Base-by-base conservation (phyloP, 2,113 vertebrate species). In the Thinocorus orbignyianus region DNA sequence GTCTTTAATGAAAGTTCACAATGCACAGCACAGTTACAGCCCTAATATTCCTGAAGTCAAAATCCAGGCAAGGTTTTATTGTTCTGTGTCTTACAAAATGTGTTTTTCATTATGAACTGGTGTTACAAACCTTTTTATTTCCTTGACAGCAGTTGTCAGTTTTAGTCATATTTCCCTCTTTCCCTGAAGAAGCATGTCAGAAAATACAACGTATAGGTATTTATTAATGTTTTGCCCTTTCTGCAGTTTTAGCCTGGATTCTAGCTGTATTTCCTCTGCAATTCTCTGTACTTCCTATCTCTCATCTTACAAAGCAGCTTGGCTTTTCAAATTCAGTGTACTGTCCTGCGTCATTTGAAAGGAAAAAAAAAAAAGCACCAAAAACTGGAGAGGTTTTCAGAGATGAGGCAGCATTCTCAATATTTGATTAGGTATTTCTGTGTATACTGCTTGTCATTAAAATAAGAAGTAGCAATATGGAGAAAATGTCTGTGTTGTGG, bases 401-500 rank as follows among this genome's bases (percentile, higher is more conserved):
- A 92, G 18, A 12, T 61, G 39, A 77, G 30, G 8, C 24, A 71
- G 26, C 3, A 2, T 90, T 76, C 20, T 77, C 54, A 68, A 6
- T 55, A 20, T 57, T 88, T 77, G 44, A 81, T 80, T 16, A 28
- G 35, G 24, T 31, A 3, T 20, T 74, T 55, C 30, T 71, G 13
- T 74, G 4, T 60, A 12, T 80, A 13, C 17, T 60, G 42, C 9
- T 13, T 58, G 11, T 41, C 33, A 26, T 51, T 64, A 87, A 84
- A 80, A 28, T 57, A 46, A 77, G 24, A 62, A 28, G 11, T 37
- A 85, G 48, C 19, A 57, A 28, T 41, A 60, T 10, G 35, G 4
- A 46, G 37, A 58, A 70, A 60, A 39, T 1, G 0, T 20, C 18
- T 1, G 0, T 31, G 11, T 13, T 54, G 8, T 41, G 19, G 28